Conservation (phyloP, 2,888 invertebrate species). For the Drosophila heteroneura region DNA sequence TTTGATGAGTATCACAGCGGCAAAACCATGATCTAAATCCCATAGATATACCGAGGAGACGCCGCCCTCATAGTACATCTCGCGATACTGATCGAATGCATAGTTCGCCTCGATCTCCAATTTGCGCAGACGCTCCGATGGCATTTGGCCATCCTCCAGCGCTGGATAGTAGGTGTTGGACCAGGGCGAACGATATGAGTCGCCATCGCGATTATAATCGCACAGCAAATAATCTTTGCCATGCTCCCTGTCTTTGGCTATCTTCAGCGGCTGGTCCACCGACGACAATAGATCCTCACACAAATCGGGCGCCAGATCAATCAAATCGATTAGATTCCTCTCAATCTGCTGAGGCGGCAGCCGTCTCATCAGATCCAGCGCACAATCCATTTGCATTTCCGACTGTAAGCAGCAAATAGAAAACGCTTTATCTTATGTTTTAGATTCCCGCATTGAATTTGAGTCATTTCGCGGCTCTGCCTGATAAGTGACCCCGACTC, state of each 20-base stretch:
- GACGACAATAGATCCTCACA: slow-evolving; percentile 98
- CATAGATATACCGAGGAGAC: slow-evolving; percentile 99
- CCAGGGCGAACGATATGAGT: slow-evolving; percentile 99
- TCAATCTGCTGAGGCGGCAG: slow-evolving; percentile 99
- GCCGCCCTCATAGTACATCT: slow-evolving; percentile 99
- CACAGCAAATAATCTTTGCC: slow-evolving; percentile 99
- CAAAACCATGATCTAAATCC: slow-evolving; percentile 99
- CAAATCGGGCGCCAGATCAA: slow-evolving; percentile 97
- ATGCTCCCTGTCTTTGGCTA: slow-evolving; percentile 96
- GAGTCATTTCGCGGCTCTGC: slow-evolving; percentile 40
- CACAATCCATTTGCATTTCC: slow-evolving; percentile 99
- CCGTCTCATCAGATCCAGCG: slow-evolving; percentile 98
- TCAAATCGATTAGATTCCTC: slow-evolving; percentile 98
- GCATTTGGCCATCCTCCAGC: slow-evolving; percentile 99
- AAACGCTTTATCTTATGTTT: neutral
- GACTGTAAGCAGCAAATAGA: slow-evolving; percentile 87
- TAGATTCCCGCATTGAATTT: slow-evolving; percentile 11
- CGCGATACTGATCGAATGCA: slow-evolving; percentile 99
- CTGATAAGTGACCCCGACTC: slow-evolving; percentile 44
- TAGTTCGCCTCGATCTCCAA: slow-evolving; percentile 99
- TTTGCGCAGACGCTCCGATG: slow-evolving; percentile 97
- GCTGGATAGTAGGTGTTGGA: slow-evolving; percentile 99
- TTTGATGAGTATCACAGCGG: slow-evolving; percentile 98
- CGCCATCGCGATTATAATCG: slow-evolving; percentile 99
- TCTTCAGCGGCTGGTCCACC: slow-evolving; percentile 99